A percentile compares a stretch with the other conserved stretches of the same genome.
Evolutionary conservation across 2,888 invertebrate species (phyloP).

Genomic region (Agrotis exclamationis): DNA sequence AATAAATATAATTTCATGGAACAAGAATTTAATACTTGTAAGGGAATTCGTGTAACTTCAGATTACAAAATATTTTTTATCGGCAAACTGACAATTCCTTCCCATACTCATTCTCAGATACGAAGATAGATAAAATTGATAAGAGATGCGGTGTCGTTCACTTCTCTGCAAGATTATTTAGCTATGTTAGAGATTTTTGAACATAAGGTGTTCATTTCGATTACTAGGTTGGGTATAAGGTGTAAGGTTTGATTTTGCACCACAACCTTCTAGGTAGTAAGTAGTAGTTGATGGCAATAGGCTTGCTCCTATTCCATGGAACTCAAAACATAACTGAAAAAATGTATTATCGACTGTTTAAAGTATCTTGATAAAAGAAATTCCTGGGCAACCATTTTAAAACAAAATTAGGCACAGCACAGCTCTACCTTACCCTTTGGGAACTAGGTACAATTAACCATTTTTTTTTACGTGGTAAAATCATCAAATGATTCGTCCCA

Average conservation of each 20-base stretch:
- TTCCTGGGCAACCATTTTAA: too few relatives aligned
- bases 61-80: conserved; percentile 66
- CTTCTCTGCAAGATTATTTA: conserved; percentile 41
- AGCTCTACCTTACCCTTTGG: neutral
- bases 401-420: too few relatives aligned
- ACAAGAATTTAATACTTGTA: conserved; percentile 21
- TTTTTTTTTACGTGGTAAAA: too few relatives aligned
- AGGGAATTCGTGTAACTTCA: conserved; percentile 23
- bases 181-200: neutral
- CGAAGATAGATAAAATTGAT: conserved; percentile 54
- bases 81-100: conserved; percentile 61
- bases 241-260: neutral
- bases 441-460: too few relatives aligned
- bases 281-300: neutral
- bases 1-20: conserved; percentile 21
- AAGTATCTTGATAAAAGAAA: too few relatives aligned
- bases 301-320: neutral
- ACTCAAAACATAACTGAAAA: neutral
- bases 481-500: too few relatives aligned
- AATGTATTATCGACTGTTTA: neutral
- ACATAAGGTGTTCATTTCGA: neutral
- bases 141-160: conserved; percentile 58
- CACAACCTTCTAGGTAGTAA: neutral
- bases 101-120: conserved; percentile 48
- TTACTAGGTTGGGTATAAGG: too few relatives aligned